phyloP scores from a whole-genome alignment of 2,113 vertebrate genomes.

The Bos javanicus region DNA sequence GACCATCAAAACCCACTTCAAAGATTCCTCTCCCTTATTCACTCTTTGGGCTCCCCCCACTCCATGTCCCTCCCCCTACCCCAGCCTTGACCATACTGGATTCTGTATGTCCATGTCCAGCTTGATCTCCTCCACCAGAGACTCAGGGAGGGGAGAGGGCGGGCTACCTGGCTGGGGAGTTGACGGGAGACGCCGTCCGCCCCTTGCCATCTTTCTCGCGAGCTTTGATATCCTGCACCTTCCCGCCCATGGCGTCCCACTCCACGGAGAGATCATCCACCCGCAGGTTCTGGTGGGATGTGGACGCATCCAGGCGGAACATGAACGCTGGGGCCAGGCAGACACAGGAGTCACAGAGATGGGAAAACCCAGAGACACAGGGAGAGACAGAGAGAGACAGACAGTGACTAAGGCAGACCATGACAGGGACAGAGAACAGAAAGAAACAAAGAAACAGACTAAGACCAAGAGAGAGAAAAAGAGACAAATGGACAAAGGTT shows the following conservation, averaged over 20 bases:
- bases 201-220: constrained; percentile 91
- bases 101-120: neutral
- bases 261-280: constrained; percentile 94
- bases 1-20: neutral
- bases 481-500: neutral
- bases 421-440: constrained; percentile 13
- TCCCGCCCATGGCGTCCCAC: constrained; percentile 95
- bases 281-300: constrained; percentile 95
- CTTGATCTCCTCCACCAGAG: neutral
- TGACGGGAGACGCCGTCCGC: constrained; percentile 91
- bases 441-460: constrained; percentile 26
- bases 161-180: constrained; percentile 92
- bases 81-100: neutral
- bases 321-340: constrained; percentile 85
- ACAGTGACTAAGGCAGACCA: constrained; percentile 15
- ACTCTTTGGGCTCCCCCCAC: neutral
- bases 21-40: neutral
- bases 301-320: constrained; percentile 91
- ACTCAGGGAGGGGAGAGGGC: fast-evolving
- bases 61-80: neutral
- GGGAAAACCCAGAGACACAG: constrained; percentile 57
- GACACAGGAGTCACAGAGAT: constrained; percentile 63
- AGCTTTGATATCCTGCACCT: constrained; percentile 91
- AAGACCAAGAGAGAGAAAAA: neutral
- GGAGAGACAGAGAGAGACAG: constrained; percentile 26